A percentile compares a stretch with the other conserved stretches of the same genome.
phyloP scores from a whole-genome alignment of 2,113 vertebrate species.

The Triplophysa tibetana region DNA sequence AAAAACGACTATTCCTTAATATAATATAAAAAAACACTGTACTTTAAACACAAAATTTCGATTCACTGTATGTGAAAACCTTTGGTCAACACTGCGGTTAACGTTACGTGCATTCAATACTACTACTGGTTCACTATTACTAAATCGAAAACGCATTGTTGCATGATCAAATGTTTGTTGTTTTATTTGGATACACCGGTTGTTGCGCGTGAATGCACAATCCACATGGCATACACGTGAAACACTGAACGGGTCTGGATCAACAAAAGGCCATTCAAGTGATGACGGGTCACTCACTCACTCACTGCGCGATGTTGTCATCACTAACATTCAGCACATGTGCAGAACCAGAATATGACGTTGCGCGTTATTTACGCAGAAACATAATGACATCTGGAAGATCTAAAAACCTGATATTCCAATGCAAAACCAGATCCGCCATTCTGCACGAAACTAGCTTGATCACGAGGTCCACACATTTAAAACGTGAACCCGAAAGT shows the following conservation, averaged over 20 bases:
- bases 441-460: not conserved
- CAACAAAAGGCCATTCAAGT: not conserved
- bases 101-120: not conserved
- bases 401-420: not conserved
- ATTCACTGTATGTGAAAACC: too few relatives aligned
- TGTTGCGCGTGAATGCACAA: not conserved
- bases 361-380: not conserved
- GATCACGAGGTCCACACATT: not conserved
- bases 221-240: not conserved
- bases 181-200: too few relatives aligned
- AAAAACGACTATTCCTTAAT: too few relatives aligned
- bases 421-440: not conserved
- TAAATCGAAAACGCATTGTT: too few relatives aligned
- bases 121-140: too few relatives aligned
- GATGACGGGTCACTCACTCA: constrained; percentile 47
- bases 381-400: not conserved
- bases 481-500: not conserved
- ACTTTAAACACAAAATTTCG: too few relatives aligned
- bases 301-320: constrained; percentile 10
- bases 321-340: constrained; percentile 35
- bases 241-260: not conserved
- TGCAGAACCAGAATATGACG: not conserved
- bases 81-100: too few relatives aligned
- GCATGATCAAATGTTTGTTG: too few relatives aligned
- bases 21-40: too few relatives aligned